Conservation (phyloP, 2,113 vertebrate species). For the Eudyptes chrysolophus region DNA sequence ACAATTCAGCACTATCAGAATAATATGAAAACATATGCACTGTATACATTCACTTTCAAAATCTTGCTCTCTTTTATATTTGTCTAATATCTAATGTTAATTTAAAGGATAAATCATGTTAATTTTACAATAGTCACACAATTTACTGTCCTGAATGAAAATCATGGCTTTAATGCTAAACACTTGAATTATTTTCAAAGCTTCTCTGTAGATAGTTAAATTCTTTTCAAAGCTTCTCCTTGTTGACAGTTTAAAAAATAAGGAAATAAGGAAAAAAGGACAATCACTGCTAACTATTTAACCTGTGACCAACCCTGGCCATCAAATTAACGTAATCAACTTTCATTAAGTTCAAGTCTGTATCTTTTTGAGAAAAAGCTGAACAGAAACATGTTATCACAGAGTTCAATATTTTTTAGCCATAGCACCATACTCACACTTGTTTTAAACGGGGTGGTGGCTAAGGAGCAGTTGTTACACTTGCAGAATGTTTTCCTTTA, state of each 20-base stretch:
- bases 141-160: not conserved
- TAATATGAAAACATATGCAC: not conserved
- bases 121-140: not conserved
- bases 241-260: not conserved
- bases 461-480: not conserved
- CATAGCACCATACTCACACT: not conserved
- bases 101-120: not conserved
- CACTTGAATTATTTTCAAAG: not conserved
- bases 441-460: not conserved
- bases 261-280: not conserved
- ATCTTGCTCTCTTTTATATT: not conserved
- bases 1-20: not conserved
- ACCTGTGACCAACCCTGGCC: not conserved
- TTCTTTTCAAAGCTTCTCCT: not conserved
- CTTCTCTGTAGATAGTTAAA: not conserved
- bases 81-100: not conserved
- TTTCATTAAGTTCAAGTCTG: not conserved
- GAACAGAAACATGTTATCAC: not conserved
- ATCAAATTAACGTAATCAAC: not conserved
- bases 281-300: not conserved
- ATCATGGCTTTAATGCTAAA: not conserved
- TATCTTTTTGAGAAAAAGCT: not conserved
- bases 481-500: not conserved
- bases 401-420: not conserved
- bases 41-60: not conserved